A percentile compares a stretch with the other conserved stretches of the same genome.
phyloP scores from a whole-genome alignment of 2,113 vertebrate genomes.

The Entosphenus tridentatus region DNA sequence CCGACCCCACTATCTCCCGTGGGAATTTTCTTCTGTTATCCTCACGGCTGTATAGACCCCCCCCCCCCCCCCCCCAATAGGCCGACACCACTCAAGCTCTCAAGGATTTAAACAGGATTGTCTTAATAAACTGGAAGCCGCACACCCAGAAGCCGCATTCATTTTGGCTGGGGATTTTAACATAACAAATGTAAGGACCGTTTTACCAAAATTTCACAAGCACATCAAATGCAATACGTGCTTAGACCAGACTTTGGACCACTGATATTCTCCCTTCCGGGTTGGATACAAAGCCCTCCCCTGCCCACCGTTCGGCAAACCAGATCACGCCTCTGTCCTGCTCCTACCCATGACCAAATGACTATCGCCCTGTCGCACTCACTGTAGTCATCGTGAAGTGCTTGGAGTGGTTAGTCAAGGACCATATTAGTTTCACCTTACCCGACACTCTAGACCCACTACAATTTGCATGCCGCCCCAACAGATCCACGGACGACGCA shows the following conservation, averaged over 20 bases:
- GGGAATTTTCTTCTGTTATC: not conserved
- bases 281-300: not conserved
- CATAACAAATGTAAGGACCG: too few relatives aligned
- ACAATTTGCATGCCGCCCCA: too few relatives aligned
- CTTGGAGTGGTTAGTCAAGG: not conserved
- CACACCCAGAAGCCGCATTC: slow-evolving; percentile 1
- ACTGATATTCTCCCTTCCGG: not conserved
- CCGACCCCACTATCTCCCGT: not conserved
- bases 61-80: too few relatives aligned
- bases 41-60: not conserved
- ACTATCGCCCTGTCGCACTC: not conserved
- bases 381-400: not conserved
- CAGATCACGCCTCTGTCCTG: not conserved
- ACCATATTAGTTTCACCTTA: not conserved
- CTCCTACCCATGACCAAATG: too few relatives aligned
- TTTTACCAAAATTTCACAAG: not conserved
- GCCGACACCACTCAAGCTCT: not conserved
- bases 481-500: too few relatives aligned
- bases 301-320: not conserved
- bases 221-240: not conserved
- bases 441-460: not conserved
- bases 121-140: not conserved
- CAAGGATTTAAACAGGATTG: not conserved
- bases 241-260: not conserved
- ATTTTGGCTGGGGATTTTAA: not conserved